Evolutionary conservation across 2,888 invertebrate species (phyloP).

Genomic region (Tromatobia lineatoria): DNA sequence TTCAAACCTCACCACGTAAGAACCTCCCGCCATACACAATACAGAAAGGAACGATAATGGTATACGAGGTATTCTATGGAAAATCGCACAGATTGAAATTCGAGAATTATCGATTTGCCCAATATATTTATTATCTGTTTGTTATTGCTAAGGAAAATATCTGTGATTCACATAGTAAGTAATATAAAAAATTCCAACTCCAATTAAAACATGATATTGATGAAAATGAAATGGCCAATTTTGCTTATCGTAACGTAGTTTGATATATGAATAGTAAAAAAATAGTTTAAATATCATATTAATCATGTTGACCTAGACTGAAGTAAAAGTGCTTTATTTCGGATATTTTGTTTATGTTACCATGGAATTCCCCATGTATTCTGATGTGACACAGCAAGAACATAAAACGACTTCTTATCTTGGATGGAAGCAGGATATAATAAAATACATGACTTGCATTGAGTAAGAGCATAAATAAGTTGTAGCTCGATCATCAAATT

Average conservation of each 20-base stretch:
- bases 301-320: too few species aligned
- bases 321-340: too few species aligned
- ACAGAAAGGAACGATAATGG: conserved; percentile 51
- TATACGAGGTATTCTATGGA: not conserved
- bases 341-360: too few species aligned
- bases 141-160: not conserved
- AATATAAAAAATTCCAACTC: too few species aligned
- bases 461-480: conserved; percentile 16
- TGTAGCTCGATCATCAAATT: conserved; percentile 25
- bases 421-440: not conserved
- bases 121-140: too few species aligned
- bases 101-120: too few species aligned
- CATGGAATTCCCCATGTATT: not conserved
- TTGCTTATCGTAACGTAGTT: too few species aligned
- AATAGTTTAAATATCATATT: too few species aligned
- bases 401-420: conserved; percentile 46
- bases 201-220: too few species aligned
- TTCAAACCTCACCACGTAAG: conserved; percentile 35
- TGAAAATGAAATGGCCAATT: too few species aligned
- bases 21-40: not conserved
- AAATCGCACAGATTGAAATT: too few species aligned
- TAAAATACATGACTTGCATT: conserved; percentile 6
- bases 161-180: not conserved
- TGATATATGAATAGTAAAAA: too few species aligned
- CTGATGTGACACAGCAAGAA: conserved; percentile 26